phyloP scores from a whole-genome alignment of 2,113 vertebrate genomes.

The Mungos mungo region DNA sequence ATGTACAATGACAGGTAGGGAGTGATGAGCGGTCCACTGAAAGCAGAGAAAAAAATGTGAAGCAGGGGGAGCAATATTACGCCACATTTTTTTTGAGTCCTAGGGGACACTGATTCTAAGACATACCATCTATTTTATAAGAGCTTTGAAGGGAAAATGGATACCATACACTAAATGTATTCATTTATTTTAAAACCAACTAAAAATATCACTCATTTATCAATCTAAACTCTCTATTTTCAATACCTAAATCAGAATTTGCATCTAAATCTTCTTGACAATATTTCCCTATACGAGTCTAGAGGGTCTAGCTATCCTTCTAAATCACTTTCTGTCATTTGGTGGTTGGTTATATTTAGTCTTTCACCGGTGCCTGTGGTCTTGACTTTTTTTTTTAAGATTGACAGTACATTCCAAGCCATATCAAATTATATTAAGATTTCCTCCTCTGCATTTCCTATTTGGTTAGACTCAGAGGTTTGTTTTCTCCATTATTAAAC shows the following conservation, averaged over 20 bases:
- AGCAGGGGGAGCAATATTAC: background rate
- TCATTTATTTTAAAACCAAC: constrained; percentile 48
- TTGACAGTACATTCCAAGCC: constrained; percentile 38
- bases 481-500: background rate
- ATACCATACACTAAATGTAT: background rate
- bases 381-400: constrained; percentile 37
- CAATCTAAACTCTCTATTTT: background rate
- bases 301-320: background rate
- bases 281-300: background rate
- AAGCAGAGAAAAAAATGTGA: background rate
- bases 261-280: constrained; percentile 44
- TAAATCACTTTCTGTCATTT: background rate
- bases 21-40: background rate
- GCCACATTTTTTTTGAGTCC: background rate
- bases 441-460: constrained; percentile 37
- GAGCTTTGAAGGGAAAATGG: background rate
- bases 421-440: constrained; percentile 56
- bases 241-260: constrained; percentile 27
- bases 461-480: constrained; percentile 36
- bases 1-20: background rate
- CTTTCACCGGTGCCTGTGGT: background rate
- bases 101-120: background rate
- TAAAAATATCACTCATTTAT: constrained; percentile 23
- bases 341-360: constrained; percentile 31
- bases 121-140: background rate